Evolutionary conservation across 2,113 vertebrate genomes (phyloP).

Genomic region (Myotis davidii): DNA sequence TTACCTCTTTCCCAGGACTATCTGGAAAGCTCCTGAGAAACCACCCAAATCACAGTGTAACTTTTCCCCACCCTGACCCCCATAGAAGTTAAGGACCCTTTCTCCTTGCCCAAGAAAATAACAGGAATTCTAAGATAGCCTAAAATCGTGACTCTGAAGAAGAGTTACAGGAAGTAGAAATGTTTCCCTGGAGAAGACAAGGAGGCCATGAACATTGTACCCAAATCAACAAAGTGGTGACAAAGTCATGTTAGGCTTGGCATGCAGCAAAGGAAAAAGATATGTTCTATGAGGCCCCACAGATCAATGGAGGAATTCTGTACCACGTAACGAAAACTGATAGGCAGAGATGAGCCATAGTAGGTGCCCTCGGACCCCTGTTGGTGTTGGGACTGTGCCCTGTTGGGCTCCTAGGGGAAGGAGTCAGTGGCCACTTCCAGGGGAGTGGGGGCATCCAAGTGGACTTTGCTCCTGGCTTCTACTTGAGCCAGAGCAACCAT

Average conservation of each 20-base stretch:
- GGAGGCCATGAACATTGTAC: background rate
- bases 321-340: background rate
- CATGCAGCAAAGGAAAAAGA: background rate
- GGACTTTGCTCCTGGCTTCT: slow-evolving; percentile 1
- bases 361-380: background rate
- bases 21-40: slow-evolving; percentile 42
- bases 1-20: background rate
- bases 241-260: background rate
- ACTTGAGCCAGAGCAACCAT: background rate
- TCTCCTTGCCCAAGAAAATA: slow-evolving; percentile 12
- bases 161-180: background rate
- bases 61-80: background rate
- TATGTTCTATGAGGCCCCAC: background rate
- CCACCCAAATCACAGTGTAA: background rate
- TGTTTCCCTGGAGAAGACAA: background rate
- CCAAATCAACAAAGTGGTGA: background rate
- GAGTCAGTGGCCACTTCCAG: background rate
- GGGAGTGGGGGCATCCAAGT: background rate
- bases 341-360: background rate
- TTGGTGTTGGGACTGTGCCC: background rate
- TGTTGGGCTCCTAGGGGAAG: background rate
- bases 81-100: background rate
- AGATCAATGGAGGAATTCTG: background rate
- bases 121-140: background rate
- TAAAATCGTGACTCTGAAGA: background rate